A percentile compares a stretch with the other conserved stretches of the same genome.
These are phyloP conservation scores for Promerops cafer DNA, from an alignment of 2,113 vertebrate genomes.

Conservation along the genomic window DNA sequence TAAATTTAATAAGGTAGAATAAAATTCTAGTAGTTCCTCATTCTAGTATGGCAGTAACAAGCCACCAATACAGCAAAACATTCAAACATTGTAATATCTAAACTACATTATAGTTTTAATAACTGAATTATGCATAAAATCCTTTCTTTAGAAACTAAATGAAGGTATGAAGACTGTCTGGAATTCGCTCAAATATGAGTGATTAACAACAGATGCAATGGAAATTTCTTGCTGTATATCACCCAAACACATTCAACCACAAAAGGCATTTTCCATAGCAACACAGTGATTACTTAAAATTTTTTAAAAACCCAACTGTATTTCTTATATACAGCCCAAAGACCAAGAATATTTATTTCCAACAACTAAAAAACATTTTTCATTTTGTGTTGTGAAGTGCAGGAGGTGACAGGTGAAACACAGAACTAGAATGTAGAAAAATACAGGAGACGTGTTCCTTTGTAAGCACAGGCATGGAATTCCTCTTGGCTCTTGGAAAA, in stretches of 20 bases:
- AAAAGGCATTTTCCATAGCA: background rate
- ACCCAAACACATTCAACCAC: background rate
- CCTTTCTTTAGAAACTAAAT: background rate
- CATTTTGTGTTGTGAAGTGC: background rate
- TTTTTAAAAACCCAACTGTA: rapidly evolving
- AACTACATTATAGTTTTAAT: background rate
- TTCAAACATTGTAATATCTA: background rate
- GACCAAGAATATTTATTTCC: background rate
- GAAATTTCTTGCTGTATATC: background rate
- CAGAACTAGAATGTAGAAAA: background rate
- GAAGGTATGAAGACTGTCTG: background rate
- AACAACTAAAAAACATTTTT: background rate
- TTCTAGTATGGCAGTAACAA: background rate
- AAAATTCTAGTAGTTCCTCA: background rate
- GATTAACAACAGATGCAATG: background rate
- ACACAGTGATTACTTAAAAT: rapidly evolving
- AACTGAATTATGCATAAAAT: background rate
- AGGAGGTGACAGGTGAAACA: background rate
- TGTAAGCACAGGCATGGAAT: rapidly evolving
- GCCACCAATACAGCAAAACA: background rate
- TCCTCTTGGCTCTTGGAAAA: background rate
- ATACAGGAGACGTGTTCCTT: background rate
- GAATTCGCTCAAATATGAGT: background rate
- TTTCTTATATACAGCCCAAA: background rate
- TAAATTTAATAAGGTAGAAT: background rate